phyloP scores from a whole-genome alignment of 2,113 vertebrate species.

The Neolamprologus fasciatus region DNA sequence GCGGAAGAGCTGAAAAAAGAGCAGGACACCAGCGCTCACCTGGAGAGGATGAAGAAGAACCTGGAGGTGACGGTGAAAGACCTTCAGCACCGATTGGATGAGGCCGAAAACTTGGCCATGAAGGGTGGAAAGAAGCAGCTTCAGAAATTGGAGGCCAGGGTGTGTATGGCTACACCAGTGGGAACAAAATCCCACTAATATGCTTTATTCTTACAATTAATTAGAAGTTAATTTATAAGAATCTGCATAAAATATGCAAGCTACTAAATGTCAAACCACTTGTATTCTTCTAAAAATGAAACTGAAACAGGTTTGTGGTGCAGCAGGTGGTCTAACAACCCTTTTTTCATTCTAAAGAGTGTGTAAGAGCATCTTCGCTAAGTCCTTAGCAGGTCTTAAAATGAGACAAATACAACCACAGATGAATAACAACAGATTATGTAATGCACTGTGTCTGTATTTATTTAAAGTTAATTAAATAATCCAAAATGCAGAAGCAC shows the following conservation, averaged over 20 bases:
- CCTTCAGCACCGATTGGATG: background rate
- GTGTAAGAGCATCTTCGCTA: background rate
- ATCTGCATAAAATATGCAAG: background rate
- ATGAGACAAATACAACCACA: background rate
- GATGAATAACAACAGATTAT: background rate
- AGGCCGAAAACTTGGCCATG: background rate
- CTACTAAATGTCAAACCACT: background rate
- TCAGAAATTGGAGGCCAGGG: background rate
- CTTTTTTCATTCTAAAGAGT: background rate
- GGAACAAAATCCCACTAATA: fast-evolving
- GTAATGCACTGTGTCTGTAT: background rate
- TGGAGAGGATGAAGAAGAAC: background rate
- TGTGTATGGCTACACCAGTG: fast-evolving
- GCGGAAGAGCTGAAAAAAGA: background rate
- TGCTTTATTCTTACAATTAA: background rate
- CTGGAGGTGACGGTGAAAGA: background rate
- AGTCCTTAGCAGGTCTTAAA: background rate
- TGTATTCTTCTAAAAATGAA: background rate
- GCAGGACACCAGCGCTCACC: background rate
- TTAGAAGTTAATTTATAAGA: background rate
- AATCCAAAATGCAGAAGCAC: background rate
- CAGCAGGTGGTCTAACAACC: background rate
- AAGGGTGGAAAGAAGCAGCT: background rate
- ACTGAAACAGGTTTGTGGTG: background rate
- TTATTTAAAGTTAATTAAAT: background rate